Percentiles rank a stretch among this genome's conserved stretches.
These are phyloP conservation scores for Acanthisitta chloris DNA, from an alignment of 2,113 vertebrate genomes.

Conservation along the genomic window DNA sequence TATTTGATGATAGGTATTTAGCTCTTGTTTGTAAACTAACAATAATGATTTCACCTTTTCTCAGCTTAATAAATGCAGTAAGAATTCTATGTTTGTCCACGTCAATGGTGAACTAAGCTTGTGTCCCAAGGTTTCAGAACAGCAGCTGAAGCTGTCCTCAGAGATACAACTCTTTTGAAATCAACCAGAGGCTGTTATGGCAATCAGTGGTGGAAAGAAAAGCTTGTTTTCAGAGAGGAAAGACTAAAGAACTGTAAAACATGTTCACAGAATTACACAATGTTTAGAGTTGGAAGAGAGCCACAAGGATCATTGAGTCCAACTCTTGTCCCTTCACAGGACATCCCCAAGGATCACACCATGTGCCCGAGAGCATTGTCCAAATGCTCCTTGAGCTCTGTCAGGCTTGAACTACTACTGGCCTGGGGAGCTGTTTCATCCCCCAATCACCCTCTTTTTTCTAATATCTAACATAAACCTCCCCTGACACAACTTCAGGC, in stretches of 20 bases:
- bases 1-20: constrained; percentile 65
- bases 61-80: background rate
- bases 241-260: background rate
- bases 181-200: background rate
- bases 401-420: no score
- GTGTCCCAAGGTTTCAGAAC: background rate
- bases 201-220: background rate
- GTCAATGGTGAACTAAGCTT: background rate
- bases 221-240: background rate
- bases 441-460: no score
- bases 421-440: no score
- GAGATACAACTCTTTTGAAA: background rate
- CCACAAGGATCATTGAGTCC: no score
- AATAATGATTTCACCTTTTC: constrained; percentile 38
- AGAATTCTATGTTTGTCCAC: background rate
- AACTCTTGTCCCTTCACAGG: no score
- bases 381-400: no score
- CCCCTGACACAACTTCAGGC: no score
- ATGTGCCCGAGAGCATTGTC: no score
- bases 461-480: no score
- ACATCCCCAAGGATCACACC: no score
- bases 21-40: constrained; percentile 59
- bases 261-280: no score
- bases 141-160: background rate
- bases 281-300: no score